Base-by-base conservation (phyloP, 1,140 invertebrate species). In the Antheraea pernyi region DNA sequence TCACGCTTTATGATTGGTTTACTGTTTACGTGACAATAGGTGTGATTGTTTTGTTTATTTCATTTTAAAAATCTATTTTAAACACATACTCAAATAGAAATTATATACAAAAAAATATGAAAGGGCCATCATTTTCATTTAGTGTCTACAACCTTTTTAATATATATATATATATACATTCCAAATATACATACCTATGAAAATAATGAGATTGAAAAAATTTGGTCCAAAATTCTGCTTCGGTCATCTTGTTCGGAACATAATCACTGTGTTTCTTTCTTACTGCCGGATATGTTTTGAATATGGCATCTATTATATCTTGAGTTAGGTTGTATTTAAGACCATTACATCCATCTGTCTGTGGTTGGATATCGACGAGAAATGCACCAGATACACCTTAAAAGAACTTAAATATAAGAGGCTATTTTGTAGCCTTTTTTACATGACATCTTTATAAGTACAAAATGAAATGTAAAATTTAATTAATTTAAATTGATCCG, bases 201-300 rank as follows among this genome's bases (percentile, higher is more conserved):
- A 99, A 99, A 93, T 99, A 99, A 94, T 99, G 99, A 19, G 98
- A 99, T 87, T 99, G 99, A 93, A 99, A 99, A 93, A 99, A 99
- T 80, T 99, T 97, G 11, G 98, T 99, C 99, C 99, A 99, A 93
- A 99, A 99, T 84, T 99, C 98, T 2, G 97, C 94, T 92, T 99
- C 99, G 0, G 96, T 95, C 95, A 99, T 95, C 93, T 98, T 98
- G 74, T 96, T 94, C 61, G 99, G 99, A 48, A 99, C 99, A 93
- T 98, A 96, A 93, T 99, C 98, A 72, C 96, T 93, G 93, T 99
- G 98, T 94, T 99, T 99, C 93, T 96, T 96, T 85, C 98, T 97
- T 0, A 99, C 99, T 80, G 98, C 98, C 36, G 99, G 99, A 94
- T 99, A 99, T 77, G 99, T 99, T 93, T 98, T 98, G 92, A 99